Conservation (phyloP, 1,140 invertebrate species). For the Diuraphis noxia region DNA sequence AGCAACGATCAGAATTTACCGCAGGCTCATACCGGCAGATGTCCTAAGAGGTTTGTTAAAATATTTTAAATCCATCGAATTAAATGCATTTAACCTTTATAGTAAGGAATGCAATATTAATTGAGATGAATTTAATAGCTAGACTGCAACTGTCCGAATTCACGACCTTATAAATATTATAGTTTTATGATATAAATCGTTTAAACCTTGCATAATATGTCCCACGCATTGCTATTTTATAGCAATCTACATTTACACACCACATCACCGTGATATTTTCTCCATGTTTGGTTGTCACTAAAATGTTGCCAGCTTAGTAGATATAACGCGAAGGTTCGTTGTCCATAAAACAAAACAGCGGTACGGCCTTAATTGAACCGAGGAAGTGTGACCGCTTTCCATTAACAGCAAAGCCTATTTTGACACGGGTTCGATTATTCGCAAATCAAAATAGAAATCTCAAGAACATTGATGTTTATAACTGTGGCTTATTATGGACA, state of each 20-base stretch:
- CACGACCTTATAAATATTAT: neutral
- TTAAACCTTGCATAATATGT: neutral
- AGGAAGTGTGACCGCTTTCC: constrained; percentile 32
- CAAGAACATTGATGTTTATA: neutral
- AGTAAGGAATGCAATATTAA: neutral
- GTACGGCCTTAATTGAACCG: neutral
- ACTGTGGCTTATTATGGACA: neutral
- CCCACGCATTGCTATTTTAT: neutral
- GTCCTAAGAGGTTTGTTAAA: constrained; percentile 72
- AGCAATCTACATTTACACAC: neutral
- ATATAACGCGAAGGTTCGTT: neutral
- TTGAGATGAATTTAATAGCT: neutral
- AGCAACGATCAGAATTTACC: constrained; percentile 70
- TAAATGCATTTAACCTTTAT: neutral
- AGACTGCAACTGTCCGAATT: neutral
- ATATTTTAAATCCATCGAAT: neutral
- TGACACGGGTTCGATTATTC: neutral
- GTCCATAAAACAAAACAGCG: constrained; percentile 10
- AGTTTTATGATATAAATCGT: neutral
- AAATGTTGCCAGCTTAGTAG: neutral
- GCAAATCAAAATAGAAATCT: neutral
- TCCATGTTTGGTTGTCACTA: constrained; percentile 7
- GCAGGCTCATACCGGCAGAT: constrained; percentile 80
- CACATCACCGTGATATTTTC: neutral
- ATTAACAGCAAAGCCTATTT: neutral